A percentile compares a stretch with the other conserved stretches of the same genome.
These are phyloP conservation scores for Huso huso DNA, from an alignment of 2,797 vertebrate genomes.

Conservation along the genomic window DNA sequence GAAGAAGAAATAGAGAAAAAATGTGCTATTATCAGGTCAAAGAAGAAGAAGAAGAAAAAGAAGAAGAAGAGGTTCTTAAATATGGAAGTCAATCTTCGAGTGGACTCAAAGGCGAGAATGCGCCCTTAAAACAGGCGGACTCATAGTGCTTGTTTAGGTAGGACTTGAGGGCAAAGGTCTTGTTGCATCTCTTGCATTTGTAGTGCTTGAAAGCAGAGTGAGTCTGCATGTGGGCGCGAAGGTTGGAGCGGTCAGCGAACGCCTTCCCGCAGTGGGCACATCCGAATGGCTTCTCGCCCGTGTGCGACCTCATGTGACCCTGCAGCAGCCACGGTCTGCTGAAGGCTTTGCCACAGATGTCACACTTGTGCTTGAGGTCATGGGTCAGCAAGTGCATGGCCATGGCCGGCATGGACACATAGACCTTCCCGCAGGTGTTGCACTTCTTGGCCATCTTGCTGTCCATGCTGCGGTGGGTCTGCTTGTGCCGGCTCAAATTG, in stretches of 20 bases:
- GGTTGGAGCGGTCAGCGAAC: constrained; percentile 87
- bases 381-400: constrained; percentile 91
- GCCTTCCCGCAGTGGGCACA: constrained; percentile 89
- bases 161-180: constrained; percentile 91
- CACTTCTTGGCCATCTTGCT: constrained; percentile 90
- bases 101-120: constrained; percentile 63
- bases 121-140: constrained; percentile 85
- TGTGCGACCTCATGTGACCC: constrained; percentile 90
- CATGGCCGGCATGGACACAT: constrained; percentile 92
- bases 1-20: constrained; percentile 25
- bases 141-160: constrained; percentile 96
- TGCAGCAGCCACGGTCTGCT: constrained; percentile 86
- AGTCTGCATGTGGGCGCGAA: constrained; percentile 92
- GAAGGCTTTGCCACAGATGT: constrained; percentile 85
- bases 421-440: constrained; percentile 84
- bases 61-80: background rate
- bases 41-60: constrained; percentile 10
- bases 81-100: constrained; percentile 53
- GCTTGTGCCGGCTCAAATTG: constrained; percentile 89
- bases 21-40: constrained; percentile 57
- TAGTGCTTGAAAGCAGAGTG: constrained; percentile 93
- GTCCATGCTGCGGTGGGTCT: constrained; percentile 88
- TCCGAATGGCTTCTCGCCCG: constrained; percentile 85
- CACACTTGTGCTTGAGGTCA: constrained; percentile 91
- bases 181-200: constrained; percentile 87